A percentile compares a stretch with the other conserved stretches of the same genome.
phyloP scores from a whole-genome alignment of 2,888 invertebrate species.

The Andrena dorsata region DNA sequence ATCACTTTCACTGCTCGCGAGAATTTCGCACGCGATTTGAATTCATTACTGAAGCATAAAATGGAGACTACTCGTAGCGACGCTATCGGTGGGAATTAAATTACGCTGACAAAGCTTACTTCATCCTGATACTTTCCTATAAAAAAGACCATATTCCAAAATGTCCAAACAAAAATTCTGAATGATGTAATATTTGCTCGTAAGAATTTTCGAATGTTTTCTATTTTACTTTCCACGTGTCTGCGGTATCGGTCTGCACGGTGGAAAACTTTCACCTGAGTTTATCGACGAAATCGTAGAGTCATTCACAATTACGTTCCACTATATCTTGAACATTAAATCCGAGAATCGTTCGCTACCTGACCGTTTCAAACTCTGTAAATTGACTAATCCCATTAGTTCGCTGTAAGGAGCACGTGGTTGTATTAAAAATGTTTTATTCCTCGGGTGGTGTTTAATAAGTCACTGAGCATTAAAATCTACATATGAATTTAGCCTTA shows the following conservation, averaged over 20 bases:
- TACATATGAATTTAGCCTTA: slow-evolving; percentile 40
- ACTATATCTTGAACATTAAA: neutral
- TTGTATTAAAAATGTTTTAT: slow-evolving; percentile 70
- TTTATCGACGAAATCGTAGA: slow-evolving; percentile 12
- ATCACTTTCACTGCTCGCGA: slow-evolving; percentile 62
- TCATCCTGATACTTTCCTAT: neutral
- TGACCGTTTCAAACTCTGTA: neutral
- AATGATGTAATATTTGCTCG: neutral
- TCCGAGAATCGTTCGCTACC: neutral
- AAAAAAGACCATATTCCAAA: neutral
- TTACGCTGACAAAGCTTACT: neutral
- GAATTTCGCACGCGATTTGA: slow-evolving; percentile 53
- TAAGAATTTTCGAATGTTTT: neutral
- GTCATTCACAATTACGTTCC: slow-evolving; percentile 1
- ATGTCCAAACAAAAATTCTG: neutral
- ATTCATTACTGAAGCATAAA: slow-evolving; percentile 38
- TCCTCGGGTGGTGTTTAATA: slow-evolving; percentile 62
- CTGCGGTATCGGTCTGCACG: neutral
- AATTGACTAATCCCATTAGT: neutral
- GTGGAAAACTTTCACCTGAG: slow-evolving; percentile 28
- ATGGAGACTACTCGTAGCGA: neutral
- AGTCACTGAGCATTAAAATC: slow-evolving; percentile 57
- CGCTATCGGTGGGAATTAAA: neutral
- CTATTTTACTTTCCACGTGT: neutral
- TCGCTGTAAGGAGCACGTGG: neutral